These are phyloP conservation scores for Campopleginae sp. DNA, from an alignment of 2,888 invertebrate genomes.

Conservation along the genomic window DNA sequence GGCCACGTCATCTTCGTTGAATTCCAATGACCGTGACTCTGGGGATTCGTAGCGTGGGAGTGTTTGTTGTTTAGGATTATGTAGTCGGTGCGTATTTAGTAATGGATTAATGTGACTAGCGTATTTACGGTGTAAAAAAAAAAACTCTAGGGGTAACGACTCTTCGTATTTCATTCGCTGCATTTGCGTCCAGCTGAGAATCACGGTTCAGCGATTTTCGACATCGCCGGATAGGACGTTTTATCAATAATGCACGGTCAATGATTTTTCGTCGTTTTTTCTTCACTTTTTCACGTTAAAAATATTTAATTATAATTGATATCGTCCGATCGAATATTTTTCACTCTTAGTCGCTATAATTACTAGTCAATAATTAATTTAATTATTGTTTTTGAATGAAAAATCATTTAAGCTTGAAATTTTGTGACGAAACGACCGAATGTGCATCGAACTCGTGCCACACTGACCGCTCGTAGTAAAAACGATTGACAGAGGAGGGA, in stretches of 20 bases:
- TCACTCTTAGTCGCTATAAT: no score
- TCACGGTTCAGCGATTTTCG: not conserved
- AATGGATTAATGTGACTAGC: slow-evolving; percentile 17
- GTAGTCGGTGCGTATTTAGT: slow-evolving; percentile 17
- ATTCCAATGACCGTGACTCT: slow-evolving; percentile 41
- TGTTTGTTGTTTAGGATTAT: slow-evolving; percentile 63
- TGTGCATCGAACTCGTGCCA: slow-evolving; percentile 21
- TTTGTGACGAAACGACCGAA: not conserved
- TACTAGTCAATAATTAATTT: not conserved
- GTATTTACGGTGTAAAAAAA: slow-evolving; percentile 14
- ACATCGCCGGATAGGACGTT: not conserved
- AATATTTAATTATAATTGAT: no score
- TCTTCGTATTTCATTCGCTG: slow-evolving; percentile 46
- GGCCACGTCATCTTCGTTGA: slow-evolving; percentile 54
- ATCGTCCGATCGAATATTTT: no score
- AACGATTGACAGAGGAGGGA: slow-evolving; percentile 53
- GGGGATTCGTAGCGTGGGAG: slow-evolving; percentile 44
- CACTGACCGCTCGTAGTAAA: slow-evolving; percentile 60
- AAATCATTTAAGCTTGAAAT: not conserved
- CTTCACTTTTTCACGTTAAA: no score
- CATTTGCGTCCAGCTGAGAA: slow-evolving; percentile 6
- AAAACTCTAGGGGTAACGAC: slow-evolving; percentile 25
- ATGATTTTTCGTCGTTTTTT: not conserved
- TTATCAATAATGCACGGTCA: not conserved
- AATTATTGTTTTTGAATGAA: not conserved